phyloP scores from a whole-genome alignment of 2,797 vertebrate genomes.

The Chiloscyllium punctatum region DNA sequence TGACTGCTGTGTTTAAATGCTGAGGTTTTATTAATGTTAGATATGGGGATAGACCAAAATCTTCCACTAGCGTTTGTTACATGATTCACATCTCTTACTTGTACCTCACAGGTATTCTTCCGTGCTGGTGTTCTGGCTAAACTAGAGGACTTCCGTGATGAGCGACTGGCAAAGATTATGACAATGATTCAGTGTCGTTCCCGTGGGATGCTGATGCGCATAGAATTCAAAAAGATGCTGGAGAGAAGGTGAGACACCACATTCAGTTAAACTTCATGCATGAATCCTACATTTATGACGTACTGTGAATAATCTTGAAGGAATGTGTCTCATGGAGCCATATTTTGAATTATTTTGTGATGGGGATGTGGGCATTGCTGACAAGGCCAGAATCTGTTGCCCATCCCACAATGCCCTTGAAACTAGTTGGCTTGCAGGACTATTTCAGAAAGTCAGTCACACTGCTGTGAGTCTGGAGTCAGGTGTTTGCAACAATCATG shows the following conservation, averaged over 20 bases:
- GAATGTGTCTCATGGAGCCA: background rate
- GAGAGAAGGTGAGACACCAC: conserved; percentile 51
- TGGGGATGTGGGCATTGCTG: too few relatives aligned
- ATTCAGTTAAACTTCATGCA: background rate
- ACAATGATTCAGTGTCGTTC: conserved; percentile 52
- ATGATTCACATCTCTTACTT: background rate
- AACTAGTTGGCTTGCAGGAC: too few relatives aligned
- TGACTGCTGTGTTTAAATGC: background rate
- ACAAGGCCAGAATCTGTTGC: too few relatives aligned
- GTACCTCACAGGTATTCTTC: conserved; percentile 56
- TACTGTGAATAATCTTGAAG: background rate
- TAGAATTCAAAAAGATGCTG: conserved; percentile 63
- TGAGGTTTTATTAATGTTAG: background rate
- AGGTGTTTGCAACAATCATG: too few relatives aligned
- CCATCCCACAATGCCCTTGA: too few relatives aligned
- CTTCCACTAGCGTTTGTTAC: background rate
- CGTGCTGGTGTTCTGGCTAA: conserved; percentile 56
- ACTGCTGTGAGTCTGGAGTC: too few relatives aligned
- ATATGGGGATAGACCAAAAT: background rate
- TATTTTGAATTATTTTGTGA: background rate
- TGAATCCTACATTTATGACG: background rate
- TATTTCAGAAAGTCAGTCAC: too few relatives aligned
- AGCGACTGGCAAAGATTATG: conserved; percentile 59
- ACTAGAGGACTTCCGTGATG: conserved; percentile 59
- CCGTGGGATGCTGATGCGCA: conserved; percentile 56